Conservation (phyloP, 2,113 vertebrate genomes). For the Oostethus manadensis region DNA sequence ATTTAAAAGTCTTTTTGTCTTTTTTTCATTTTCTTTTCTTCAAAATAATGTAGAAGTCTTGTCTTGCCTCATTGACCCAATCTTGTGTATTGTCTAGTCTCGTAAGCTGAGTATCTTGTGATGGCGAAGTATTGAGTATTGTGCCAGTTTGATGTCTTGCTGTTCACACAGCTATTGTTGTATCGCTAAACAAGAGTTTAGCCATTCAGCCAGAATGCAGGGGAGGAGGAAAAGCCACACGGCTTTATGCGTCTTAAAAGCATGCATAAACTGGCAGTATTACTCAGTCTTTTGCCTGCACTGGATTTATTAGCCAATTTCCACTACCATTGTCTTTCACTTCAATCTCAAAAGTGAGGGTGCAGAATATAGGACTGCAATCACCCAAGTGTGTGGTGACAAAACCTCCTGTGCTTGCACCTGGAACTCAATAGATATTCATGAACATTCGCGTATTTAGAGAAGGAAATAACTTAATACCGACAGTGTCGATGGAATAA, state of each 20-base stretch:
- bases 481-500: constrained; percentile 98
- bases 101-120: too few relatives aligned
- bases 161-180: not conserved
- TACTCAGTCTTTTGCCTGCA: constrained; percentile 76
- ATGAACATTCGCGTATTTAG: constrained; percentile 99
- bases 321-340: constrained; percentile 98
- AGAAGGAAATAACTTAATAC: constrained; percentile 99
- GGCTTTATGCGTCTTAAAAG: constrained; percentile 71
- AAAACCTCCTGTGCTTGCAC: constrained; percentile 81
- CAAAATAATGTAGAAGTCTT: too few relatives aligned
- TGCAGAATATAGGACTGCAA: constrained; percentile 89
- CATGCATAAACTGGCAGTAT: constrained; percentile 75
- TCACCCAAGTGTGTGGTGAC: constrained; percentile 79
- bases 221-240: constrained; percentile 37
- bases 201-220: constrained; percentile 44
- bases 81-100: too few relatives aligned
- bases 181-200: constrained; percentile 11
- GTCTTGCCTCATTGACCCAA: too few relatives aligned
- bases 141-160: not conserved
- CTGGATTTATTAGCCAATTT: constrained; percentile 99
- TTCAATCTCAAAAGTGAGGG: constrained; percentile 92
- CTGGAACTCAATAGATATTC: constrained; percentile 99
- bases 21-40: too few relatives aligned
- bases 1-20: too few relatives aligned
- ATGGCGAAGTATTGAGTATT: not conserved